Base-by-base conservation (phyloP, 2,888 invertebrate genomes). In the Steromphala cineraria region DNA sequence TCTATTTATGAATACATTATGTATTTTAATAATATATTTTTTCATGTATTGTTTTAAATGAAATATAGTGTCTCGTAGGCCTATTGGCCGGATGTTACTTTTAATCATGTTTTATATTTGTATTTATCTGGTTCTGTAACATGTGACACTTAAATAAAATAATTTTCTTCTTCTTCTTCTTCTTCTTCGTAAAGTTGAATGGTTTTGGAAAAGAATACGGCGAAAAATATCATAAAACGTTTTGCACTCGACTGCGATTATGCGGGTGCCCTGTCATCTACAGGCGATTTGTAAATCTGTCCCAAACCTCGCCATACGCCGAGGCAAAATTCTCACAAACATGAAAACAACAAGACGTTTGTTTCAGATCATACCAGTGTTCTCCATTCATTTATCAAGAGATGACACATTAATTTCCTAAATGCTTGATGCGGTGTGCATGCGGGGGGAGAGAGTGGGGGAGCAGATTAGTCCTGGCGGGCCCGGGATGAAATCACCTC, bases 381-480 rank as follows among this genome's bases (percentile, higher is more conserved):
- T 71, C 40, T 40, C 71, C 17, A 71, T 71, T 71, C 40, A 71
- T 71, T 71, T 40, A 71, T 71, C 71, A 71, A 71, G 19, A 40
- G 36, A 71, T 71, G 71, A 71, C 71, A 71, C 71, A 71, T 71
- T 71, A 71, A 71, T 71, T 71, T 71, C 71, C 71, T 71, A 36
- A 71, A 71, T 71, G 71, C 71, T 71, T 19, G 71, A 62, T 36
- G 71, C 71, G 40, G n/a, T 71, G 40, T 36, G n/a, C n/a, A 36
- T 17, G 71, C 71, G 40, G 19, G 19, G 40, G 71, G 71, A 24
- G n/a, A 36, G 46, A 36, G n/a, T 15, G 13, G 67, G 19, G 40
- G 19, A 36, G 40, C 67, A 8, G 28, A 10, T 71, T 36, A 71
- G 17, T 36, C 71, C 71, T 19, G 28, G 8, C 71, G 10, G 40